Base-by-base conservation (phyloP, 2,797 vertebrate species). In the Sebastes kiyomatsui region DNA sequence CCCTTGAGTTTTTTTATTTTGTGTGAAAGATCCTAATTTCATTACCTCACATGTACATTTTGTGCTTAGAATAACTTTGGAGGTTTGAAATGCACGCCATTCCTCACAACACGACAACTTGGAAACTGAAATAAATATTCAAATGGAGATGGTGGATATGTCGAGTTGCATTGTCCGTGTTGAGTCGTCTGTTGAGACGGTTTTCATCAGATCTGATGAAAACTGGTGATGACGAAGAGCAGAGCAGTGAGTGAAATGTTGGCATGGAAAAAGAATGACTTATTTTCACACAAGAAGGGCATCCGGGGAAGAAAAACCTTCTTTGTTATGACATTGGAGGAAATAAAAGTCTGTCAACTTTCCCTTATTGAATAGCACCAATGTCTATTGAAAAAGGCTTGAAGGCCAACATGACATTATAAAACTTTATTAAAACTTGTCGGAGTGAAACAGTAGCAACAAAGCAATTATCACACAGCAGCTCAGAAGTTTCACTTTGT, bases 361-460 rank as follows among this genome's bases (percentile, higher is more conserved):
- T 89, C 82, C 79, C 80, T 85, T 89, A 79, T 70, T 82, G 86
- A 89, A 85, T 94, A 95, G 94, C 94, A 95, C 94, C 94, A 90
- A 88, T 86, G 87, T 93, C 93, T 90, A 91, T 87, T 90, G 79
- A 94, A 93, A 65, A 93, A 94, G 90, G 91, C 86, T 90, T 91
- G 78, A 91, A 90, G 92, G 92, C 89, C 88, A 75, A 82, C 79
- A 38, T 81, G 88, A 94, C 93, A 93, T 93, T 93, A 93, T 88
- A 93, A 93, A 94, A 93, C 87, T 94, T 93, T 93, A 94, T 94
- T 94, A 84, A 93, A 92, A 93, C 67, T 90, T 90, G 80, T 81
- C 54, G 56, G 71, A 91, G 90, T 89, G 80, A 93, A 91, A 93
- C 79, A 87, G 88, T 82, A 85, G 90, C 86, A 88, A 92, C 88